Conservation (phyloP, 2,113 vertebrate genomes). For the Sander vitreus region DNA sequence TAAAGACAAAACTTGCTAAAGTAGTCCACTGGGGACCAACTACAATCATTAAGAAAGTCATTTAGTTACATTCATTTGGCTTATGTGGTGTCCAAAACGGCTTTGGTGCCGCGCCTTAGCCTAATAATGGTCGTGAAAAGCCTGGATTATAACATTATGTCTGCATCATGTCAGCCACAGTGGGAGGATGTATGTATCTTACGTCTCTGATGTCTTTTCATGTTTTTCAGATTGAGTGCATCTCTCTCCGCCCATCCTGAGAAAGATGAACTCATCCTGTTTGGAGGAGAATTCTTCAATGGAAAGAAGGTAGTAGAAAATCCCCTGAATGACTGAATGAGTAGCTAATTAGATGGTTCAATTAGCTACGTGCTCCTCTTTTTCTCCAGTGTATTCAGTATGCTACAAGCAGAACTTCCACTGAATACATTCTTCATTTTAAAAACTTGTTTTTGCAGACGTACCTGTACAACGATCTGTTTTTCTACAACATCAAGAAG, state of each 20-base stretch:
- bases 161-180: too few relatives aligned
- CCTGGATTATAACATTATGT: too few relatives aligned
- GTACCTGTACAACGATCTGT: conserved; percentile 93
- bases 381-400: background rate
- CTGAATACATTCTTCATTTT: background rate
- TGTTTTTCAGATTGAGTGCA: conserved; percentile 87
- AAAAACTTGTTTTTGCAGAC: conserved; percentile 82
- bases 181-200: background rate
- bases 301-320: conserved; percentile 91
- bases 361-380: background rate
- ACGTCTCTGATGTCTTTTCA: background rate
- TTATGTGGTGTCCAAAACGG: too few relatives aligned
- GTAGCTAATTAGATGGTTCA: background rate
- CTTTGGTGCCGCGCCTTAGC: too few relatives aligned
- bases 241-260: conserved; percentile 92
- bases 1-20: too few relatives aligned
- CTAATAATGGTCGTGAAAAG: too few relatives aligned
- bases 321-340: background rate
- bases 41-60: too few relatives aligned
- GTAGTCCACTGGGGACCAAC: too few relatives aligned
- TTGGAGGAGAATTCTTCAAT: conserved; percentile 99
- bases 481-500: conserved; percentile 93
- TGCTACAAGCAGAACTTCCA: too few relatives aligned
- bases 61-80: too few relatives aligned
- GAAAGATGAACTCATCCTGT: conserved; percentile 96